These are phyloP conservation scores for Scaptomyza polygonia DNA, from an alignment of 2,888 invertebrate species.

Conservation along the genomic window DNA sequence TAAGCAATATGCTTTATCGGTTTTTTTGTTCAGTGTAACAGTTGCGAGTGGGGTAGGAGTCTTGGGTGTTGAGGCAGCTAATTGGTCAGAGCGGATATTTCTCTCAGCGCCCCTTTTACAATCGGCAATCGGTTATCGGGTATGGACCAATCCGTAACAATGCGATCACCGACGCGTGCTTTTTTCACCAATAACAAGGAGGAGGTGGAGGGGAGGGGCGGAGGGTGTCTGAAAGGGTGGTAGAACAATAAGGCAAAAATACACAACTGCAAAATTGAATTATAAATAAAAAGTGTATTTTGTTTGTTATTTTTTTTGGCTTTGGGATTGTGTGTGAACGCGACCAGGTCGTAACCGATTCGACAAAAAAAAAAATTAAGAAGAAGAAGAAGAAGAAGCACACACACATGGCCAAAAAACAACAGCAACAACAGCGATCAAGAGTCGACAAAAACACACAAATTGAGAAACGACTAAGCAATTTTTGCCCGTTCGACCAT, in stretches of 20 bases:
- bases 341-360: constrained; percentile 31
- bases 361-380: too few species aligned
- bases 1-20: neutral
- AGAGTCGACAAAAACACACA: constrained; percentile 15
- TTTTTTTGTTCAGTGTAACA: too few species aligned
- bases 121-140: constrained; percentile 34
- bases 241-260: constrained; percentile 9
- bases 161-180: constrained; percentile 45
- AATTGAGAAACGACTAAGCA: constrained; percentile 43
- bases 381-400: neutral
- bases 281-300: constrained; percentile 22
- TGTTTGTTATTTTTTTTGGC: neutral
- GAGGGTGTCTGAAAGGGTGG: neutral
- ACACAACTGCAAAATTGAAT: constrained; percentile 23
- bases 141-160: constrained; percentile 30
- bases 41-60: too few species aligned
- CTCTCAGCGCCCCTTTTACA: constrained; percentile 49
- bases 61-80: neutral
- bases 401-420: constrained; percentile 41
- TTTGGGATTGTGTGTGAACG: constrained; percentile 5
- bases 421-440: neutral
- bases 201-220: neutral
- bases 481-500: constrained; percentile 28
- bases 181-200: neutral
- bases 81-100: constrained; percentile 37